phyloP scores from a whole-genome alignment of 1,140 invertebrate genomes.

The Archegozetes longisetosus region DNA sequence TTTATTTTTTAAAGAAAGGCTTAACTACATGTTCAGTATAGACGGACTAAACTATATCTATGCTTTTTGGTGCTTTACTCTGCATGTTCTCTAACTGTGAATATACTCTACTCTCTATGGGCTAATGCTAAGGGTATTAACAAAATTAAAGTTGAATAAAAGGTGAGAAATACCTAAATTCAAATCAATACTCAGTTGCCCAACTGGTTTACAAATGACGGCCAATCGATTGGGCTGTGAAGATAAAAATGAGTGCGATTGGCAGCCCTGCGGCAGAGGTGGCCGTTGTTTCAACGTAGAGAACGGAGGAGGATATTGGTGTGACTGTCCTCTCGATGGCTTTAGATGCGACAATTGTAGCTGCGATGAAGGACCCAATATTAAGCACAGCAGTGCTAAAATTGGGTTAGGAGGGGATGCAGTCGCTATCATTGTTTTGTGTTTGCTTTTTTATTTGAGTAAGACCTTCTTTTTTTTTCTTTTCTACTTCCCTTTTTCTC shows the following conservation, averaged over 20 bases:
- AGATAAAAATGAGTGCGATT: slow-evolving; percentile 83
- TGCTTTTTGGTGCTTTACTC: too few species aligned
- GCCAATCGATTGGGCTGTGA: slow-evolving; percentile 72
- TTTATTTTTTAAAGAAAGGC: too few species aligned
- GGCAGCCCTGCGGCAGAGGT: slow-evolving; percentile 69
- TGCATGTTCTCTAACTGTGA: too few species aligned
- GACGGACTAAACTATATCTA: too few species aligned
- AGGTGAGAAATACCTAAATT: neutral
- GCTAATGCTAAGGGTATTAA: too few species aligned
- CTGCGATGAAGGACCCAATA: slow-evolving; percentile 29
- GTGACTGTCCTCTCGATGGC: slow-evolving; percentile 51
- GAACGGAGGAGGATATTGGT: slow-evolving; percentile 27
- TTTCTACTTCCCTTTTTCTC: slow-evolving; percentile 18
- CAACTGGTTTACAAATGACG: slow-evolving; percentile 68
- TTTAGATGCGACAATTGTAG: slow-evolving; percentile 77
- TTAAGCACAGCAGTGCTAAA: slow-evolving; percentile 26
- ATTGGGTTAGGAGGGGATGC: slow-evolving; percentile 18
- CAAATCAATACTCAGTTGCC: slow-evolving; percentile 54
- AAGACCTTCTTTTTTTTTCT: slow-evolving; percentile 16
- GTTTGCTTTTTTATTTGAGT: slow-evolving; percentile 20
- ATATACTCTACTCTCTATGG: too few species aligned
- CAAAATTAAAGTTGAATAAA: neutral
- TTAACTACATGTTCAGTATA: too few species aligned
- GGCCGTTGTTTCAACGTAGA: slow-evolving; percentile 39
- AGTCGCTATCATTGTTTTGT: slow-evolving; percentile 19